Base-by-base conservation (phyloP, 2,113 vertebrate genomes). In the Cinclus mexicanus region DNA sequence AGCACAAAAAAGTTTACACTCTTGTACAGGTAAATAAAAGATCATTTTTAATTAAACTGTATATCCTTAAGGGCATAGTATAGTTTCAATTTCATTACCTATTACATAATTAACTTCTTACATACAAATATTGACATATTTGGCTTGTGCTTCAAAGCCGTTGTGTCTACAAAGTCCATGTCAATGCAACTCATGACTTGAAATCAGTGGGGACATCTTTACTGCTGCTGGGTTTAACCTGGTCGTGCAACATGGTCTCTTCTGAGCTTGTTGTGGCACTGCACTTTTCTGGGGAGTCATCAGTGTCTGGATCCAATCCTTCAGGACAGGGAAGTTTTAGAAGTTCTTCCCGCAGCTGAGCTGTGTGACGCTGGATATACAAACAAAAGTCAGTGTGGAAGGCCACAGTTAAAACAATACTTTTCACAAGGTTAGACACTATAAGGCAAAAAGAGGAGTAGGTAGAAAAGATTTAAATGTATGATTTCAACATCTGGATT, bases 101-200 rank as follows among this genome's bases (percentile, higher is more conserved):
- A 98, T 98, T 98, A 99, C 98, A 99, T 99, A 98, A 98, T 99
- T 99, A 98, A 98, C 98, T 99, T 99, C 99, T 99, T 99, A 99
- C 99, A 99, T 99, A 99, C 99, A 99, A 99, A 99, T 99, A 99
- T 99, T 98, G 99, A 99, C 99, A 99, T 99, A 98, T 98, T 98
- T 98, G 98, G 98, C 98, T 99, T 98, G 98, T 98, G 98, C 98
- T 99, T 98, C 96, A 95, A 98, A 99, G 99, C 99, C 99, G 97
- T 95, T 97, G 83, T 98, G 98, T 99, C 98, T 98, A 91, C 96
- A 97, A 97, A 97, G 97, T 97, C 98, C 97, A 96, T 55, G 95
- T 96, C 95, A 94, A 96, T 29, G 93, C 92, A 98, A 96, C 97
- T 99, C 98, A 99, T 98, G 99, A 98, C 97, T 99, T 98, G 97